Conservation (phyloP, 2,113 vertebrate genomes). For the Morone chrysops region DNA sequence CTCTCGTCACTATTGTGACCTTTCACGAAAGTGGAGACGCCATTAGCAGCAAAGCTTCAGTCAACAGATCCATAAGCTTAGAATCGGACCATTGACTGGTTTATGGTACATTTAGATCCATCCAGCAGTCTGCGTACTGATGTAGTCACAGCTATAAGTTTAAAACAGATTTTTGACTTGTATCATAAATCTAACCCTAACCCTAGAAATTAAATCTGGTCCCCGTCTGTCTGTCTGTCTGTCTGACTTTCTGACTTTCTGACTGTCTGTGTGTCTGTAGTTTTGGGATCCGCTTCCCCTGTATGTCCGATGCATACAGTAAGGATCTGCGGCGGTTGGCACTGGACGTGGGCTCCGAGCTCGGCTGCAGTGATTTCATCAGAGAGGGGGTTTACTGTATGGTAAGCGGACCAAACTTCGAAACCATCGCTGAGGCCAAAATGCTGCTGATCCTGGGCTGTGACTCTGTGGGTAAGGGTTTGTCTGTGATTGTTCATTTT, state of each 20-base stretch:
- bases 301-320: conserved; percentile 85
- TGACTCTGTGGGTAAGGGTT: conserved; percentile 83
- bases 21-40: too few species aligned
- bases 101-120: too few species aligned
- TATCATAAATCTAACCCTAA: too few species aligned
- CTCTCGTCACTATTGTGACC: too few species aligned
- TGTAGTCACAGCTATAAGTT: too few species aligned
- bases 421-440: conserved; percentile 83
- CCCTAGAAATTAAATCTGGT: too few species aligned
- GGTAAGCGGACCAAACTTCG: conserved; percentile 86
- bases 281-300: conserved; percentile 84
- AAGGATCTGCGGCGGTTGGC: conserved; percentile 75
- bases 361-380: conserved; percentile 74
- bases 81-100: too few species aligned
- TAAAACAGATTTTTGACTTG: too few species aligned
- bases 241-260: background rate
- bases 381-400: conserved; percentile 85
- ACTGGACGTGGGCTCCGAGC: conserved; percentile 69
- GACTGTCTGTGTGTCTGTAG: conserved; percentile 47
- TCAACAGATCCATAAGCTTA: too few species aligned
- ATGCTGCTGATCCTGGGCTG: conserved; percentile 82
- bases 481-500: background rate
- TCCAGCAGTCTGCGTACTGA: too few species aligned
- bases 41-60: too few species aligned
- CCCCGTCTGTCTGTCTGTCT: background rate